phyloP scores from a whole-genome alignment of 1,140 invertebrate genomes.

The Drosophila littoralis region DNA sequence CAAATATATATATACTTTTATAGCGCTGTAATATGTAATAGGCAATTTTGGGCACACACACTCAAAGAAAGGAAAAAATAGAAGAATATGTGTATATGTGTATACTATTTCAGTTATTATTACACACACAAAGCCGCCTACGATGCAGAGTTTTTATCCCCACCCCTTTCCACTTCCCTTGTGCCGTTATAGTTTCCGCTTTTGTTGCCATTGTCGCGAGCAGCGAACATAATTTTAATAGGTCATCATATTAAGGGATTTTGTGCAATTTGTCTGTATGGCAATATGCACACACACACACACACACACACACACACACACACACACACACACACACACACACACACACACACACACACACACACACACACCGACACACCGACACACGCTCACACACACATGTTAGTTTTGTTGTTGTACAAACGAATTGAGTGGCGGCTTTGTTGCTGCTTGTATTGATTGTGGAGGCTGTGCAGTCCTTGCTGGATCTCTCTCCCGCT shows the following conservation, averaged over 20 bases:
- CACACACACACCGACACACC: slow-evolving; percentile 8
- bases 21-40: slow-evolving; percentile 52
- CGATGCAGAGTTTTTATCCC: background rate
- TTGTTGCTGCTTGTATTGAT: slow-evolving; percentile 61
- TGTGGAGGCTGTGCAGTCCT: slow-evolving; percentile 32
- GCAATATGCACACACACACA: background rate
- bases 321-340: background rate
- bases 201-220: slow-evolving; percentile 55
- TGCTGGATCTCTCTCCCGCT: background rate
- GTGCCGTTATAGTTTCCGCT: slow-evolving; percentile 36
- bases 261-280: slow-evolving; percentile 57
- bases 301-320: slow-evolving; percentile 4
- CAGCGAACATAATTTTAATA: slow-evolving; percentile 71
- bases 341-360: background rate
- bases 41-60: slow-evolving; percentile 45
- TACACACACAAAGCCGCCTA: slow-evolving; percentile 15
- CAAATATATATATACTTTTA: background rate
- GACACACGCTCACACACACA: background rate
- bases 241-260: slow-evolving; percentile 81
- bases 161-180: background rate
- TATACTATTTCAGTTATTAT: slow-evolving; percentile 29
- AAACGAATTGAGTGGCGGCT: slow-evolving; percentile 30
- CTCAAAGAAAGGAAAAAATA: slow-evolving; percentile 5
- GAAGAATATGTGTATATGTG: slow-evolving; percentile 45
- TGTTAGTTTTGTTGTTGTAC: slow-evolving; percentile 45